These are phyloP conservation scores for Molossus molossus DNA, from an alignment of 2,797 vertebrate species.

Conservation along the genomic window DNA sequence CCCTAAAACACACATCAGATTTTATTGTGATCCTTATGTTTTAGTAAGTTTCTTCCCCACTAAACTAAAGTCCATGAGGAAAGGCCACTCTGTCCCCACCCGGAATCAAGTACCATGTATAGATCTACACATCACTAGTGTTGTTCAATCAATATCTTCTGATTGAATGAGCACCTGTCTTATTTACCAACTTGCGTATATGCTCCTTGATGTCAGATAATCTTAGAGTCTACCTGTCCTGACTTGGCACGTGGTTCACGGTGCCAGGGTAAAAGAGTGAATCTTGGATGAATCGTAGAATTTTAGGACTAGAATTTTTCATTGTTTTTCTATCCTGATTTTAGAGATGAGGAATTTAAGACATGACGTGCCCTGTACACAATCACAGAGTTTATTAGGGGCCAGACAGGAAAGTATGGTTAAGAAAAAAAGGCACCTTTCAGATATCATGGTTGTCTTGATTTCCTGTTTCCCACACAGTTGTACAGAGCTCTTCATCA, in stretches of 20 bases:
- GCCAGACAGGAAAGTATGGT: background rate
- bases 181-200: background rate
- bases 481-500: background rate
- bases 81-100: background rate
- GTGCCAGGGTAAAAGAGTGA: background rate
- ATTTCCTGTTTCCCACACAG: background rate
- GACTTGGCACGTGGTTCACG: background rate
- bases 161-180: background rate
- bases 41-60: background rate
- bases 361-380: background rate
- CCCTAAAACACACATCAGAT: background rate
- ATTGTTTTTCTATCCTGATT: background rate
- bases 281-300: background rate
- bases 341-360: conserved; percentile 26
- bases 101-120: background rate
- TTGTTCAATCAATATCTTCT: background rate
- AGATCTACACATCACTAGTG: background rate
- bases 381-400: background rate
- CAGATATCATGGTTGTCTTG: background rate
- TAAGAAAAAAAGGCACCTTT: background rate
- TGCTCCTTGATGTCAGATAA: background rate
- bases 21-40: conserved; percentile 44
- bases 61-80: background rate
- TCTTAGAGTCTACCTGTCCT: background rate
- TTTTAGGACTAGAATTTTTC: background rate